These are phyloP conservation scores for Oncorhynchus tshawytscha DNA, from an alignment of 2,113 vertebrate genomes.

Conservation along the genomic window DNA sequence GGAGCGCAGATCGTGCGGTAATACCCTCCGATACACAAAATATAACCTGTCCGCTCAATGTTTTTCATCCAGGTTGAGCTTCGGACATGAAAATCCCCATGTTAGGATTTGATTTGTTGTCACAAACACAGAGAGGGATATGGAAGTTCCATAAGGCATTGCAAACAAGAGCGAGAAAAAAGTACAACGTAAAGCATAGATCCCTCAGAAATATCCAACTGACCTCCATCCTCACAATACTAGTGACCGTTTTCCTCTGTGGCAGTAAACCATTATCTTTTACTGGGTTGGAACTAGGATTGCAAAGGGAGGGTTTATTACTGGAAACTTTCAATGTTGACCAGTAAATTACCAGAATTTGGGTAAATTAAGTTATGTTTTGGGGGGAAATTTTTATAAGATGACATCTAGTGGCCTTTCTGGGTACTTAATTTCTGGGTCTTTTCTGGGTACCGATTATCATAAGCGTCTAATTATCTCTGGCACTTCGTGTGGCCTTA, in stretches of 20 bases:
- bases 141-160: background rate
- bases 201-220: background rate
- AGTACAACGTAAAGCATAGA: background rate
- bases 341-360: no score
- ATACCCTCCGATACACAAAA: slow-evolving; percentile 25
- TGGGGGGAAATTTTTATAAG: no score
- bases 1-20: background rate
- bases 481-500: no score
- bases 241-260: background rate
- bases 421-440: no score
- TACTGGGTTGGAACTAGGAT: slow-evolving; percentile 53
- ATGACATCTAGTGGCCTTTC: no score
- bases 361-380: no score
- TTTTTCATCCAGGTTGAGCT: slow-evolving; percentile 9
- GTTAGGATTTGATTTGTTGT: background rate
- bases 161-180: background rate
- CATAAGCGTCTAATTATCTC: no score
- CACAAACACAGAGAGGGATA: slow-evolving; percentile 7
- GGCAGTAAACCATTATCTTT: slow-evolving; percentile 45
- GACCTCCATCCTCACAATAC: background rate
- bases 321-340: no score
- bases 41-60: slow-evolving; percentile 10
- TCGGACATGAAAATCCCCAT: slow-evolving; percentile 2
- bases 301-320: no score
- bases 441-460: no score